These are phyloP conservation scores for Glaucomys volans DNA, from an alignment of 2,113 vertebrate genomes.

Conservation along the genomic window DNA sequence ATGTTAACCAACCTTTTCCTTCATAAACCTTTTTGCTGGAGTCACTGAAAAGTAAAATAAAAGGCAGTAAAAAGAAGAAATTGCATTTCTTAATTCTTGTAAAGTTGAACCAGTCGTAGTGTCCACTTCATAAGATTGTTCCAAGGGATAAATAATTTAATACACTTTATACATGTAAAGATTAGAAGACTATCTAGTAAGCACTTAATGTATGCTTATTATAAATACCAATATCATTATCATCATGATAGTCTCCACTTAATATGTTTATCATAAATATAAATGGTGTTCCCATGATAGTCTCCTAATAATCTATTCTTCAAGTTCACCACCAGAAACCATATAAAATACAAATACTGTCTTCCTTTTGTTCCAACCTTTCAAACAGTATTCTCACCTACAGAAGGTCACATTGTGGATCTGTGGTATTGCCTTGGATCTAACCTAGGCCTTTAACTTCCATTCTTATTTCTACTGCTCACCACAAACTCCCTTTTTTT, in stretches of 20 bases:
- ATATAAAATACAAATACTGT: not conserved
- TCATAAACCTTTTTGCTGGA: not conserved
- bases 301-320: not conserved
- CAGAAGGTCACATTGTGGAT: not conserved
- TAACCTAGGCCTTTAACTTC: not conserved
- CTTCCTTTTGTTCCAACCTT: not conserved
- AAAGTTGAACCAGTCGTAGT: not conserved
- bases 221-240: not conserved
- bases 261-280: not conserved
- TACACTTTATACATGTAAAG: not conserved
- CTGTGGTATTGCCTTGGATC: not conserved
- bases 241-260: not conserved
- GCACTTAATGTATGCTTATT: not conserved
- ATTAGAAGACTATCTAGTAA: not conserved
- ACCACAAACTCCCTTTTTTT: not conserved
- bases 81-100: not conserved
- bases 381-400: not conserved
- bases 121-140: not conserved
- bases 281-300: not conserved
- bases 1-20: not conserved
- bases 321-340: not conserved
- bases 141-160: not conserved
- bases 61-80: not conserved
- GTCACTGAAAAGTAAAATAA: not conserved
- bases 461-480: not conserved